These are phyloP conservation scores for Myodes glareolus DNA, from an alignment of 2,113 vertebrate species.

Conservation along the genomic window DNA sequence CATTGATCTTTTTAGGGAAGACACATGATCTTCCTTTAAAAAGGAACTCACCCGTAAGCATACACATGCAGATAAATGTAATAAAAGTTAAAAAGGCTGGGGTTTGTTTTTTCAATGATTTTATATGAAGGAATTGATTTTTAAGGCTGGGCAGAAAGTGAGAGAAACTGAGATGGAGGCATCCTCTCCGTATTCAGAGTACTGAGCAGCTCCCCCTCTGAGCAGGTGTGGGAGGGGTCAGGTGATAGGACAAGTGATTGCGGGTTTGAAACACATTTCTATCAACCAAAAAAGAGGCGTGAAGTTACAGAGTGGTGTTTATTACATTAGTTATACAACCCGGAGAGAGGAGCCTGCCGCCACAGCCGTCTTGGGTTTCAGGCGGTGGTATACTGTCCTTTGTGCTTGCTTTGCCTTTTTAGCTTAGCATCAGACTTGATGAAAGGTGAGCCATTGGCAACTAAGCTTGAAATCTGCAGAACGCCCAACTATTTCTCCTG, in stretches of 20 bases:
- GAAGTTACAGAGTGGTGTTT: not conserved
- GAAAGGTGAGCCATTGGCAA: not conserved
- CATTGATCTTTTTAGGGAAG: slow-evolving; percentile 19
- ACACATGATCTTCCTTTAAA: not conserved
- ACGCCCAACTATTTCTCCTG: not conserved
- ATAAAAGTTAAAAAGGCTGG: not conserved
- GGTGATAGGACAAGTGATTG: slow-evolving; percentile 33
- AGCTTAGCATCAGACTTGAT: not conserved
- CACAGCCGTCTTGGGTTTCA: not conserved
- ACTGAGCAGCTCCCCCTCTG: not conserved
- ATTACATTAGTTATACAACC: not conserved
- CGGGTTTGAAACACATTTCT: slow-evolving; percentile 45
- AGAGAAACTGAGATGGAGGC: not conserved
- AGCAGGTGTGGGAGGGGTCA: not conserved
- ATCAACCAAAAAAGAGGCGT: slow-evolving; percentile 46
- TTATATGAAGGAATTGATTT: not conserved
- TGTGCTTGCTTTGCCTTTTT: not conserved
- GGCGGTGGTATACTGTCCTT: accelerated
- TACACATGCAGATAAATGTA: not conserved
- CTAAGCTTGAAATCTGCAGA: not conserved
- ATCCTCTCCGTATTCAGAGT: not conserved
- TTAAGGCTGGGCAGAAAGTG: not conserved
- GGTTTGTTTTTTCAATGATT: not conserved
- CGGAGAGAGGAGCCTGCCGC: accelerated
- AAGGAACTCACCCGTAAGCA: not conserved